phyloP scores from a whole-genome alignment of 2,797 vertebrate species.

The Echiichthys vipera region DNA sequence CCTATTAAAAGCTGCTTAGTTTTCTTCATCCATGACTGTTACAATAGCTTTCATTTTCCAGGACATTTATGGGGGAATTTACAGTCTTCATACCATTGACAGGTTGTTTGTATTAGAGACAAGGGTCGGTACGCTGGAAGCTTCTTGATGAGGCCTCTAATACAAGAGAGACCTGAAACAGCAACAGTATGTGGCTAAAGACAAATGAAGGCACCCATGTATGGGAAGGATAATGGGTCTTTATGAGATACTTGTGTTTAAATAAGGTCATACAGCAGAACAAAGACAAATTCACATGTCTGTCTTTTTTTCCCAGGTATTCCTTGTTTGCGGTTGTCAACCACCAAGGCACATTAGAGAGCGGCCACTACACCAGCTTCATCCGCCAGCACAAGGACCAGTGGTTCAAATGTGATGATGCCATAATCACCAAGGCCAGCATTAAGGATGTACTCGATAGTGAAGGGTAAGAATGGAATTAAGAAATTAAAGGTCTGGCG shows the following conservation, averaged over 20 bases:
- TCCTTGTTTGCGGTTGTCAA: constrained; percentile 99
- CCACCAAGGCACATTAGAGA: constrained; percentile 99
- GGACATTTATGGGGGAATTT: constrained; percentile 50
- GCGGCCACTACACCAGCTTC: constrained; percentile 99
- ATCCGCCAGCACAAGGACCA: constrained; percentile 99
- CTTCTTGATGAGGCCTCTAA: background rate
- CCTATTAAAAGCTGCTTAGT: constrained; percentile 64
- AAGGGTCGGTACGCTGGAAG: background rate
- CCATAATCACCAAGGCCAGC: constrained; percentile 99
- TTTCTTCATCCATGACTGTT: constrained; percentile 46
- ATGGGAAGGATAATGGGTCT: background rate
- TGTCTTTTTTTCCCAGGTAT: constrained; percentile 86
- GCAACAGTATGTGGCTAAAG: background rate
- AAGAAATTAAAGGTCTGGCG: too few species aligned
- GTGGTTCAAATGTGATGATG: constrained; percentile 99
- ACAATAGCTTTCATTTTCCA: constrained; percentile 57
- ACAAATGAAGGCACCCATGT: background rate
- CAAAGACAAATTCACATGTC: background rate
- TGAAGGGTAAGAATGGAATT: constrained; percentile 88
- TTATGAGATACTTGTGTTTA: background rate
- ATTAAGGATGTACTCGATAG: constrained; percentile 99
- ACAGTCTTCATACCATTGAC: constrained; percentile 16
- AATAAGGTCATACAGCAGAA: background rate
- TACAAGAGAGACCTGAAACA: background rate
- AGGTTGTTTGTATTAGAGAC: constrained; percentile 4